Base-by-base conservation (phyloP, 2,888 invertebrate genomes). In the Antheraea assamensis region DNA sequence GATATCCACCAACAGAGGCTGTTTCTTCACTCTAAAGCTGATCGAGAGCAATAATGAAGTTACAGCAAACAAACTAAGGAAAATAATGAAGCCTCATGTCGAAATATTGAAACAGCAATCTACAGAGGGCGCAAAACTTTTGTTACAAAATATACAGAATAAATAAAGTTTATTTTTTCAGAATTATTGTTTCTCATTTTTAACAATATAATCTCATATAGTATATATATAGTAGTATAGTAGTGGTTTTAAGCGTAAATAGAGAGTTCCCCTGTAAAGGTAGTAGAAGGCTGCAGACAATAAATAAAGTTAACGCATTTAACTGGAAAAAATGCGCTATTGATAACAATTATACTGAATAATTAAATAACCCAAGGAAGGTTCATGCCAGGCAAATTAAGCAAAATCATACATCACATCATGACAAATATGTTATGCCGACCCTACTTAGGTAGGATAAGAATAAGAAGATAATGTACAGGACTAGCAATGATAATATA, bases 1-100 rank as follows among this genome's bases (percentile, higher is more conserved):
- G 97, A 87, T 97, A 72, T 88, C 94, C 70, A 96, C 96, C 66
- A 98, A 98, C 83, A 95, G 98, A 78, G 97, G 97, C 0, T 97
- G 97, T 81, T 98, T 97, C 87, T 92, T 98, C 74, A 88, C 98
- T 15, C 88, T 97, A 2, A 94, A 96, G 72, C 85, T 97, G 30
- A 93, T 96, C 68, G 97, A 97, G 89, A 96, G 95, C 82, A 96
- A 95, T 79, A 85, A 87, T 0, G 89, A 92, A 13, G 84, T 85
- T 10, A 86, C 94, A 13, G 92, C 93, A 31, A 87, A 87, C 35
- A 83, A 89, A 72, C 81, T 97, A 3, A 93, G 93, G 79, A 84
- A 88, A 55, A 94, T 95, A 80, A 81, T 97, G 1, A 92, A 92
- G 80, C 83, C 90, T 0, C 87, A 95, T 61, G 74, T 83, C 0